Evolutionary conservation across 1,140 invertebrate species (phyloP), one percentile per base, ranked within the genome.

Genomic region (Trichonephila clavipes): DNA sequence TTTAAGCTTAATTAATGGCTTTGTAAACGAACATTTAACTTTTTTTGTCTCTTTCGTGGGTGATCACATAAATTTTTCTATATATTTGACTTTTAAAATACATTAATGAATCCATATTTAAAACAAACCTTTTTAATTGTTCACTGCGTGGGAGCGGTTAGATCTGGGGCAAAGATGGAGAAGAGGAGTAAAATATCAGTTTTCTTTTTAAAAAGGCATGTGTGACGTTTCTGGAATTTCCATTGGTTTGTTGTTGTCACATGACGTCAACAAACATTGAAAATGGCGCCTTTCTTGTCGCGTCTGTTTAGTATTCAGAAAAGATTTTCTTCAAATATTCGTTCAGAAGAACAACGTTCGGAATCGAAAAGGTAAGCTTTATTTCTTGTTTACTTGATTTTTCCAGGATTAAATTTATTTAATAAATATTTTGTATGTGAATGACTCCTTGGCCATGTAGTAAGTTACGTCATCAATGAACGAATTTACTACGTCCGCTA

Each of bases 231-330:
- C 51, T 90, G 24, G 87, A 64, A 16, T 44, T 64, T 64, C 58
- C 61, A 91, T 91, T 91, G 82, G 90, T 69, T 92, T 92, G 44
- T 85, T 62, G 44, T 24, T 62, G 83, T 92, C 91, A 92, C 91
- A 92, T 92, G 91, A 92, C 82, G 51, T 66, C 91, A 92, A 92
- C 91, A 92, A 92, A 92, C 91, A 87, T 62, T 69, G 91, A 92
- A 92, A 92, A 92, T 92, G 91, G 91, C 91, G 91, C 91, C 91
- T 87, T 92, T 92, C 91, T 92, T 92, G 83, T 92, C 91, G 62
- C 91, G 91, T 34, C 64, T 92, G 83, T 92, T 92, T 72, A 92
- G 83, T 66, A 92, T 92, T 59, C 91, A 92, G 44, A 92, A 92
- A 77, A 86, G 64, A 77, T 92, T 92, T 87, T 86, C 91, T 69